Percentiles rank a stretch among this genome's conserved stretches.
These are phyloP conservation scores for Pristionchus mayeri DNA, from an alignment of 2,888 invertebrate species.

Conservation along the genomic window DNA sequence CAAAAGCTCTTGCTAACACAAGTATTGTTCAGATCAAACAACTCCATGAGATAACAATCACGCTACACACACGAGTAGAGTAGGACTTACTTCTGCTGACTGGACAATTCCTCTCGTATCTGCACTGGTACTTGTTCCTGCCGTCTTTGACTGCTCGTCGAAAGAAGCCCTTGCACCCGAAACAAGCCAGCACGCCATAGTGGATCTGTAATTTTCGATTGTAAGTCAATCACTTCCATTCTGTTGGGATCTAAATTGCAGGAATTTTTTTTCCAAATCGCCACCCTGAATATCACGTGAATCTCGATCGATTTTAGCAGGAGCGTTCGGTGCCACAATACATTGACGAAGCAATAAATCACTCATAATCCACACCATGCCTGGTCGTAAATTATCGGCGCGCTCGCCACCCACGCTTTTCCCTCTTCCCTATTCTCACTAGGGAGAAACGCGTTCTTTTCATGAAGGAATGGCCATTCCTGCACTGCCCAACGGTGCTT, in stretches of 20 bases:
- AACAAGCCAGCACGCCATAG: constrained; percentile 72
- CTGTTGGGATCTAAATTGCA: too few relatives aligned
- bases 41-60: too few relatives aligned
- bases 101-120: constrained; percentile 69
- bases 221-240: too few relatives aligned
- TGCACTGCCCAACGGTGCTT: too few relatives aligned
- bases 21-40: too few relatives aligned
- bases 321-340: too few relatives aligned
- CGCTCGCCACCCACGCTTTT: neutral
- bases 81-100: constrained; percentile 70
- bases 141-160: constrained; percentile 73
- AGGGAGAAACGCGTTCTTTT: neutral
- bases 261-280: too few relatives aligned
- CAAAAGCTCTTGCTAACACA: too few relatives aligned
- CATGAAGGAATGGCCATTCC: too few relatives aligned
- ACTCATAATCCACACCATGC: constrained; percentile 22
- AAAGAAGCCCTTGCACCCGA: constrained; percentile 73
- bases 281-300: too few relatives aligned
- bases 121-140: constrained; percentile 72
- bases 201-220: constrained; percentile 66
- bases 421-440: neutral
- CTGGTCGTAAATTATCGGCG: neutral
- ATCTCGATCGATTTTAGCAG: too few relatives aligned
- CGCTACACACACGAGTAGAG: too few relatives aligned
- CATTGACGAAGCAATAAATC: neutral